Conservation (phyloP, 1,140 invertebrate species). For the Papilio polyxenes region DNA sequence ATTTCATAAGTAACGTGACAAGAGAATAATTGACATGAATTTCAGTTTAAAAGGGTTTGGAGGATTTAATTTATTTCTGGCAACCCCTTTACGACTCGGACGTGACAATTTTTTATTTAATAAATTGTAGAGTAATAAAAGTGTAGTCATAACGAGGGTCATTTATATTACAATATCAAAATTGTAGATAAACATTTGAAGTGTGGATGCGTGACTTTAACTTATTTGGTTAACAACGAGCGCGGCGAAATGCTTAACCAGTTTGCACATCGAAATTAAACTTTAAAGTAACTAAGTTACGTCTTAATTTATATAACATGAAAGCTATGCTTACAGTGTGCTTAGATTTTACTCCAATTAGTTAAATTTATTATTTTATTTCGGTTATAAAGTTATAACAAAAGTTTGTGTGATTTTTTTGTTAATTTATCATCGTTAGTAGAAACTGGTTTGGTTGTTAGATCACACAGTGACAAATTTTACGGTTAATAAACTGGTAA, state of each 20-base stretch:
- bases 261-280: background rate
- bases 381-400: background rate
- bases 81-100: background rate
- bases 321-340: background rate
- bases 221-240: background rate
- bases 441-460: too few species aligned
- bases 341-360: background rate
- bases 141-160: slow-evolving; percentile 7
- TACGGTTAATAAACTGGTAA: too few species aligned
- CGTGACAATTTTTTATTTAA: slow-evolving; percentile 22
- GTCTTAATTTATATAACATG: background rate
- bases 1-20: too few species aligned
- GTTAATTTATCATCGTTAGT: too few species aligned
- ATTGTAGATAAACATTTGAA: slow-evolving; percentile 20
- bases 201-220: slow-evolving; percentile 11
- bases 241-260: background rate
- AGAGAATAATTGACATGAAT: background rate
- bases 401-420: background rate
- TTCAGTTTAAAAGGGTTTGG: background rate
- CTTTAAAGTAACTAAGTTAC: background rate
- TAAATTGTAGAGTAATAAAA: background rate
- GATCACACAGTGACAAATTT: too few species aligned
- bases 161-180: slow-evolving; percentile 16
- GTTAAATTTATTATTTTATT: slow-evolving; percentile 3
- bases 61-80: slow-evolving; percentile 5